Percentiles rank a stretch among this genome's conserved stretches.
Conservation (phyloP, 2,113 vertebrate species). For the Corythaixoides concolor region DNA sequence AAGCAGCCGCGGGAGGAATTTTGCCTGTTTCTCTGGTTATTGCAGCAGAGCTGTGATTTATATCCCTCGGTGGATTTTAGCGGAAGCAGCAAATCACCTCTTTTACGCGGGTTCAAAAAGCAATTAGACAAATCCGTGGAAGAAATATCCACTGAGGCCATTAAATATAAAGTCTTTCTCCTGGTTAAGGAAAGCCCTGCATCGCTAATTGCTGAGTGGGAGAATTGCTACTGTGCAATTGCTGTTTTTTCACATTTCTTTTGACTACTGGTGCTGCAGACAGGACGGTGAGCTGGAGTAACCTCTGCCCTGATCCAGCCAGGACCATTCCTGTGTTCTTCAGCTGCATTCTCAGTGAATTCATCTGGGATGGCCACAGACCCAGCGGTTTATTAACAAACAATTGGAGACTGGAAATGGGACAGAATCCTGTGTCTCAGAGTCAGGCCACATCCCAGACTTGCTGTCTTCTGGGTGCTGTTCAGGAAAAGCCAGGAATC, state of each 20-base stretch:
- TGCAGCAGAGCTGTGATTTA: background rate
- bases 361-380: background rate
- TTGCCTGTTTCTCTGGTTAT: background rate
- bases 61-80: background rate
- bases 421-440: background rate
- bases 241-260: background rate
- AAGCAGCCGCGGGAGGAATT: background rate
- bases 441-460: background rate
- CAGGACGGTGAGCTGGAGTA: background rate
- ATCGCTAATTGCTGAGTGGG: background rate
- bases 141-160: background rate
- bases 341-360: background rate
- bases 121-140: background rate
- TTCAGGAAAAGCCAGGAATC: background rate
- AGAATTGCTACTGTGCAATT: background rate
- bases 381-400: background rate
- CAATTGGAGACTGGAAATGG: background rate
- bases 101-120: background rate
- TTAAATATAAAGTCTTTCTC: background rate
- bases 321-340: background rate
- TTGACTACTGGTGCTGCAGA: accelerated
- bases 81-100: constrained; percentile 22
- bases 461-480: background rate
- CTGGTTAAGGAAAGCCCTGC: background rate
- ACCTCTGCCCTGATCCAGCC: background rate